These are phyloP conservation scores for Aradus depressus DNA, from an alignment of 2,888 invertebrate genomes.

Conservation along the genomic window DNA sequence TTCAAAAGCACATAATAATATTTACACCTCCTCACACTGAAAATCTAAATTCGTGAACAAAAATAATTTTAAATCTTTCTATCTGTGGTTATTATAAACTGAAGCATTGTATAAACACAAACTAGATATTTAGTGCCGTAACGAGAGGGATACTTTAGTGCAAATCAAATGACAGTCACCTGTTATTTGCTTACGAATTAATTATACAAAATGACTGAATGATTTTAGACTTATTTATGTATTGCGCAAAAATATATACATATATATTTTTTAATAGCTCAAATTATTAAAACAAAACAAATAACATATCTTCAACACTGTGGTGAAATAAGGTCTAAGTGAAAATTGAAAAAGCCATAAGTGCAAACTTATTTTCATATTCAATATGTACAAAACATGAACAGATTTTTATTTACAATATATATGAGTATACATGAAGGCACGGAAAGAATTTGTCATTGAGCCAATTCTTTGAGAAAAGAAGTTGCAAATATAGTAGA, in stretches of 20 bases:
- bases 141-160: no score
- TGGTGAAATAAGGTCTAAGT: constrained; percentile 1
- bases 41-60: no score
- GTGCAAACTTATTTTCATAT: constrained; percentile 17
- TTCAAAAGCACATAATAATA: no score
- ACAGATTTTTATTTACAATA: constrained; percentile 15
- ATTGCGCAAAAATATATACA: no score
- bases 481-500: background rate
- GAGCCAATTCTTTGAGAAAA: background rate
- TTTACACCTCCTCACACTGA: no score
- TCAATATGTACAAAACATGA: constrained; percentile 16
- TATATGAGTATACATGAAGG: background rate
- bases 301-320: background rate
- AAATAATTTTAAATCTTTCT: no score
- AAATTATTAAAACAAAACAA: constrained; percentile 1
- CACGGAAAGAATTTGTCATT: background rate
- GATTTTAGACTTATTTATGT: background rate
- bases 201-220: background rate
- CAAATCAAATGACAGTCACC: no score
- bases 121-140: no score
- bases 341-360: constrained; percentile 19
- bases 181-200: no score
- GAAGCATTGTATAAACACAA: no score
- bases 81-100: no score
- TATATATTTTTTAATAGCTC: no score